Percentiles rank a stretch among this genome's conserved stretches.
Evolutionary conservation across 2,888 invertebrate genomes (phyloP).

Genomic region (Caenorhabditis imperialis): DNA sequence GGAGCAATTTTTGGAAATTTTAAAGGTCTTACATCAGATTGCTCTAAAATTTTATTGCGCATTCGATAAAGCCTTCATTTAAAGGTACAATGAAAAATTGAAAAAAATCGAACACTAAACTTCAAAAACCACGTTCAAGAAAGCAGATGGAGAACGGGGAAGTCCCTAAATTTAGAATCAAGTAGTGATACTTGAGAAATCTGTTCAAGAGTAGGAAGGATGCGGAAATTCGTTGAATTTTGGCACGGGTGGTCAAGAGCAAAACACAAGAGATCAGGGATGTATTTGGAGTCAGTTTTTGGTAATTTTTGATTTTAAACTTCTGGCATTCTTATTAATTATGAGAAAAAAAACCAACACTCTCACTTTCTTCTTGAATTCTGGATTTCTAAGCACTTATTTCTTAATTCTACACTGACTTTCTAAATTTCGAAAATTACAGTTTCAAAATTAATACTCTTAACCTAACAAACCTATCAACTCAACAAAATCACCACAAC

Average conservation of each 20-base stretch:
- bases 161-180: constrained; percentile 11
- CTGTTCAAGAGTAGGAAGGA: constrained; percentile 1
- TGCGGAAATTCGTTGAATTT: constrained; percentile 6
- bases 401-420: constrained; percentile 4
- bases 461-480: too few species aligned
- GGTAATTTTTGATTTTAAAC: too few species aligned
- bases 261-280: constrained; percentile 7
- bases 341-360: not conserved
- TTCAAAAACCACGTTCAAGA: too few species aligned
- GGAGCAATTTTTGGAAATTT: not conserved
- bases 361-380: not conserved
- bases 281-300: too few species aligned
- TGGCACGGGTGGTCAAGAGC: constrained; percentile 3
- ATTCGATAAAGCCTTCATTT: too few species aligned
- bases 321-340: not conserved
- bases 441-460: too few species aligned
- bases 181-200: constrained; percentile 25
- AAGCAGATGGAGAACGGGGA: not conserved
- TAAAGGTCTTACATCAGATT: too few species aligned
- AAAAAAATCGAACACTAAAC: too few species aligned
- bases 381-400: not conserved
- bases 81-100: too few species aligned
- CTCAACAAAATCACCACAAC: too few species aligned
- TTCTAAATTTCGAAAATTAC: too few species aligned
- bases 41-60: too few species aligned